These are phyloP conservation scores for Pelecanus crispus DNA, from an alignment of 2,113 vertebrate species.

Conservation along the genomic window DNA sequence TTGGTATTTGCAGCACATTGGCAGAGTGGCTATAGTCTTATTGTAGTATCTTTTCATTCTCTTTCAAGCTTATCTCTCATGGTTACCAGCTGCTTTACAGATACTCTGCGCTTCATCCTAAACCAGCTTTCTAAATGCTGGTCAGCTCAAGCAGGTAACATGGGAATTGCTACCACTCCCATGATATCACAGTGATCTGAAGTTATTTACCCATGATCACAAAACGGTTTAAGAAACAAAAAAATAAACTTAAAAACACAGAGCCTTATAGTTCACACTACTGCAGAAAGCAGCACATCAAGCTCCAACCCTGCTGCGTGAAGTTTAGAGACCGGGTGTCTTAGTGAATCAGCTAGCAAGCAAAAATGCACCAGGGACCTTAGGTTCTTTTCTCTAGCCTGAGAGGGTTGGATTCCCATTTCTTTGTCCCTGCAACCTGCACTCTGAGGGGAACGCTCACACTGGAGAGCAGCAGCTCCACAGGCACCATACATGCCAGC, in stretches of 20 bases:
- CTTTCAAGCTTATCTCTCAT: neutral
- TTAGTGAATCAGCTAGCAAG: neutral
- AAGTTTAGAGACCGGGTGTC: neutral
- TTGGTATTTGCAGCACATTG: neutral
- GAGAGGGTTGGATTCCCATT: neutral
- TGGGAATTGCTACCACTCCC: neutral
- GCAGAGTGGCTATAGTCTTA: neutral
- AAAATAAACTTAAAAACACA: fast-evolving
- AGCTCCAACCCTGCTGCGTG: neutral
- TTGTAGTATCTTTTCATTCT: no score
- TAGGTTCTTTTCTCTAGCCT: neutral
- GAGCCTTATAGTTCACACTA: fast-evolving
- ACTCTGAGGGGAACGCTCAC: neutral
- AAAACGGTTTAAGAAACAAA: neutral
- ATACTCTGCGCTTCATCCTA: neutral
- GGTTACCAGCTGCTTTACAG: neutral
- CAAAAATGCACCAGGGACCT: neutral
- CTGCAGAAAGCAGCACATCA: neutral
- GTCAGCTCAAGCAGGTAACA: fast-evolving
- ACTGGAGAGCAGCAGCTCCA: neutral
- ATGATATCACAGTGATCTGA: no score
- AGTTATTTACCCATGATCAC: neutral
- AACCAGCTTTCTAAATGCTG: neutral
- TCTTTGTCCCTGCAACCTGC: neutral
- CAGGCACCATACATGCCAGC: fast-evolving